These are phyloP conservation scores for Phalacrocorax brasilianus DNA, from an alignment of 2,113 vertebrate species.

Conservation along the genomic window DNA sequence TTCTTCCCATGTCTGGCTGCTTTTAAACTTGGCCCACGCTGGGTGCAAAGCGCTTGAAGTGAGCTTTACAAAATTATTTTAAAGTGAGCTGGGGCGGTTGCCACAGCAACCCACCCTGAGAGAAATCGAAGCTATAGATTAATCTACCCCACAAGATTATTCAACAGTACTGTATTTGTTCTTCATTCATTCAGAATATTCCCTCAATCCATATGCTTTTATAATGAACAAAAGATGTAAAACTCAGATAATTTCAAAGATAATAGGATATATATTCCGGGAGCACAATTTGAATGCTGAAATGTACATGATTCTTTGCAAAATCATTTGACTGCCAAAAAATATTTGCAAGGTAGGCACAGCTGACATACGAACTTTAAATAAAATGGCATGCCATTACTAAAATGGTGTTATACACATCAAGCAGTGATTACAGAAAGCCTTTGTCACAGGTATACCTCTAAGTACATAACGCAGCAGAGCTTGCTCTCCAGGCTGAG, in stretches of 20 bases:
- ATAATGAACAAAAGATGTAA: conserved; percentile 58
- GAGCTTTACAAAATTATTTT: conserved; percentile 81
- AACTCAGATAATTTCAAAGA: conserved; percentile 64
- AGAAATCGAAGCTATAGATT: conserved; percentile 81
- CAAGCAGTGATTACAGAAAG: conserved; percentile 3
- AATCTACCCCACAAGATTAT: conserved; percentile 80
- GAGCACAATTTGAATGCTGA: conserved; percentile 38
- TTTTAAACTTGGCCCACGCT: conserved; percentile 82
- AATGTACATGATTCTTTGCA: background rate
- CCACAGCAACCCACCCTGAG: conserved; percentile 83
- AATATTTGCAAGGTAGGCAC: conserved; percentile 35
- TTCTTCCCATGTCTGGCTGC: conserved; percentile 77
- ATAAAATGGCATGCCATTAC: conserved; percentile 36
- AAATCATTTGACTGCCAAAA: conserved; percentile 49
- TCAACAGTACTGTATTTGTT: conserved; percentile 75
- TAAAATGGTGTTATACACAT: conserved; percentile 37
- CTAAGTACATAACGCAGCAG: conserved; percentile 11
- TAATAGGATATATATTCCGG: conserved; percentile 44
- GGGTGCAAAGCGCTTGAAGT: conserved; percentile 81
- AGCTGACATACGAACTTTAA: conserved; percentile 29
- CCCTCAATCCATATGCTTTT: conserved; percentile 65
- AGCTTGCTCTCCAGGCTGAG: conserved; percentile 8
- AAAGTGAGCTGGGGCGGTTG: conserved; percentile 80
- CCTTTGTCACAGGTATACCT: conserved; percentile 11
- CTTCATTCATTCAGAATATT: conserved; percentile 73